A percentile compares a stretch with the other conserved stretches of the same genome.
Conservation (phyloP, 2,888 invertebrate genomes). For the Apotomis turbidana region DNA sequence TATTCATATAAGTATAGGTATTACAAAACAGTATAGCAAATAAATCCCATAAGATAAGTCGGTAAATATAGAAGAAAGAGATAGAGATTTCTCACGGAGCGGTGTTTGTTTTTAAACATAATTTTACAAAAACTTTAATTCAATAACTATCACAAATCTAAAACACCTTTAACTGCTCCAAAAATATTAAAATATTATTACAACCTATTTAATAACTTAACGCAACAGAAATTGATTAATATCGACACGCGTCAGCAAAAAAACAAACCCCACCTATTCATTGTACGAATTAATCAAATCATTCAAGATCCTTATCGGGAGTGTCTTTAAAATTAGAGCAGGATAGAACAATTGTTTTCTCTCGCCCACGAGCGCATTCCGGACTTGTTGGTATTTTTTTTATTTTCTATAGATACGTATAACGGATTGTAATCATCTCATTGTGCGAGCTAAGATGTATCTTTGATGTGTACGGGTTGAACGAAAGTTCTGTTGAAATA, state of each 20-base stretch:
- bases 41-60: too few species aligned
- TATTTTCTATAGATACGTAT: slow-evolving; percentile 72
- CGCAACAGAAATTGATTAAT: slow-evolving; percentile 68
- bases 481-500: slow-evolving; percentile 52
- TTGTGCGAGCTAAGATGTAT: slow-evolving; percentile 79
- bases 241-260: slow-evolving; percentile 82
- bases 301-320: slow-evolving; percentile 72
- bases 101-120: too few species aligned
- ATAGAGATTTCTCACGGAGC: too few species aligned
- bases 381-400: slow-evolving; percentile 70
- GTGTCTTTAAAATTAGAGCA: slow-evolving; percentile 81
- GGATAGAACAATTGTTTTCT: slow-evolving; percentile 79
- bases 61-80: too few species aligned
- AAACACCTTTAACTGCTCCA: slow-evolving; percentile 58
- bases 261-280: slow-evolving; percentile 74
- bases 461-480: slow-evolving; percentile 55
- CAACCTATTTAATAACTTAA: slow-evolving; percentile 74
- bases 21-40: too few species aligned
- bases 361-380: slow-evolving; percentile 78
- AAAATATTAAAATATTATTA: slow-evolving; percentile 72
- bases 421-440: slow-evolving; percentile 83
- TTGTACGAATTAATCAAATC: slow-evolving; percentile 82
- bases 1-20: too few species aligned
- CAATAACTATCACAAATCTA: neutral
- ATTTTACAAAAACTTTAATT: neutral